A percentile compares a stretch with the other conserved stretches of the same genome.
Conservation (phyloP, 2,888 invertebrate species). For the Auanema freiburgensis region DNA sequence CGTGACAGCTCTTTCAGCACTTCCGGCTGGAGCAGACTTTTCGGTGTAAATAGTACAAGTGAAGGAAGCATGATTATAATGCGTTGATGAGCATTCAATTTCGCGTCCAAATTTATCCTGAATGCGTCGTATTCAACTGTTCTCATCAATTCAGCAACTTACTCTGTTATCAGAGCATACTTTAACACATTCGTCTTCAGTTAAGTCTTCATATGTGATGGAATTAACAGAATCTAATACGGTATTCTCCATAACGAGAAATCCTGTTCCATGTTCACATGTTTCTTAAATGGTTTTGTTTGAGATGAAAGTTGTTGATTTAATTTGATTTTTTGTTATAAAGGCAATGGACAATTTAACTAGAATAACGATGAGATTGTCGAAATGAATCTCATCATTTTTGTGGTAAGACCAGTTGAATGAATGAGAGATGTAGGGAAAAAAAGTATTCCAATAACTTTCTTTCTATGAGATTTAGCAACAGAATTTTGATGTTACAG, state of each 20-base stretch:
- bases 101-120: conserved; percentile 43
- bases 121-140: conserved; percentile 3
- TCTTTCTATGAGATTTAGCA: no score
- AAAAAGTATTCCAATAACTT: no score
- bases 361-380: not conserved
- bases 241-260: conserved; percentile 51
- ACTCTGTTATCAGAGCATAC: conserved; percentile 51
- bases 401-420: no score
- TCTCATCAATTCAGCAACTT: not conserved
- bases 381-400: no score
- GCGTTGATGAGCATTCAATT: conserved; percentile 51
- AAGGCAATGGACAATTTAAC: not conserved
- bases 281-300: not conserved
- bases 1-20: conserved; percentile 21
- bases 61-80: conserved; percentile 51
- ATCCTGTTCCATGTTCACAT: conserved; percentile 19
- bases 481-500: no score
- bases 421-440: no score
- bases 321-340: not conserved
- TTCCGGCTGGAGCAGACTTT: conserved; percentile 47
- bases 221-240: conserved; percentile 26
- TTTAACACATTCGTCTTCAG: conserved; percentile 52
- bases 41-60: conserved; percentile 49
- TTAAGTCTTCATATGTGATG: conserved; percentile 45
- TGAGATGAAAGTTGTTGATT: not conserved